These are phyloP conservation scores for Papilio gigon DNA, from an alignment of 2,888 invertebrate genomes.

Conservation along the genomic window DNA sequence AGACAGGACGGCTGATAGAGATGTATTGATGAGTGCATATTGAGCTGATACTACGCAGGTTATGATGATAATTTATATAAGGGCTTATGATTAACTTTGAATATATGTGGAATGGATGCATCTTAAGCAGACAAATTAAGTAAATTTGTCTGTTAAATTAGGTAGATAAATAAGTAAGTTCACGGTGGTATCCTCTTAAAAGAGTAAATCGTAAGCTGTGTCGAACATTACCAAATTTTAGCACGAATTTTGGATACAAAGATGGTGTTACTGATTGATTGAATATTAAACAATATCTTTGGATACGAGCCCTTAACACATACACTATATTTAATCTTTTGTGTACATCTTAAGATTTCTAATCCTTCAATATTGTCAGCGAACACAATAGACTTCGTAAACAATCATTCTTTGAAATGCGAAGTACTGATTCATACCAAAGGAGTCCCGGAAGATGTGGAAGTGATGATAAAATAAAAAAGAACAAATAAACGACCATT, in stretches of 20 bases:
- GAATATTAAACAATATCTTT: background rate
- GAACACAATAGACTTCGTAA: constrained; percentile 17
- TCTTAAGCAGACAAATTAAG: too few relatives aligned
- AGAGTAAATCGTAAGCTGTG: too few relatives aligned
- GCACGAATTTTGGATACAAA: background rate
- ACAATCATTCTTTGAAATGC: constrained; percentile 23
- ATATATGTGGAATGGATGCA: too few relatives aligned
- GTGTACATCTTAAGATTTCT: background rate
- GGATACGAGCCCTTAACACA: background rate
- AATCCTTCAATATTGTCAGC: background rate
- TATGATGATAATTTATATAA: too few relatives aligned
- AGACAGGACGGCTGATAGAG: too few relatives aligned
- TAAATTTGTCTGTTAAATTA: too few relatives aligned
- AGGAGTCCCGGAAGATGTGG: too few relatives aligned
- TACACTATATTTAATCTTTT: background rate
- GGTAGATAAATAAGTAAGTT: too few relatives aligned
- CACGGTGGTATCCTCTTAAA: too few relatives aligned
- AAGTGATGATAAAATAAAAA: background rate
- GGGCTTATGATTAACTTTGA: too few relatives aligned
- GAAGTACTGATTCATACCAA: constrained; percentile 10
- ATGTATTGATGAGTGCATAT: too few relatives aligned
- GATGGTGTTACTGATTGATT: background rate
- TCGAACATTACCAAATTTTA: background rate
- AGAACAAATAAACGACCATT: background rate
- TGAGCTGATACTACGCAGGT: too few relatives aligned